A percentile compares a stretch with the other conserved stretches of the same genome.
Conservation (phyloP, 37 sponge, comb jelly and placozoan species). For the Cliona cf. orientalis region DNA sequence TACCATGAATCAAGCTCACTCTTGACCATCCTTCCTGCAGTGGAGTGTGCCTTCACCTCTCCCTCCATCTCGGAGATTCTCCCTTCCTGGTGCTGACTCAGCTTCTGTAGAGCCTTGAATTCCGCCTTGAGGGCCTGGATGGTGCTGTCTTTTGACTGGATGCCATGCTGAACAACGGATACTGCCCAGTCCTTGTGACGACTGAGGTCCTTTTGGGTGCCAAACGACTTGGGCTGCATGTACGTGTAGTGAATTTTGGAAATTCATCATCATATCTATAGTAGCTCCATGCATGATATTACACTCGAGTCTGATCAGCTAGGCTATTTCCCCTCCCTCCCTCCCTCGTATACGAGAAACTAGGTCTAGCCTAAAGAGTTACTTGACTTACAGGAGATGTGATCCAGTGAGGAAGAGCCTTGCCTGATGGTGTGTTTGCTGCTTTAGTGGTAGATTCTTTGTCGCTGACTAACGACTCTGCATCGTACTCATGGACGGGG, state of each 20-base stretch:
- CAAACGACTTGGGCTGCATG: conserved; percentile 55
- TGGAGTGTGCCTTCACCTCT: conserved; percentile 44
- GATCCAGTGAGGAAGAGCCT: too few species aligned
- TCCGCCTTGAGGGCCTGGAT: conserved; percentile 25
- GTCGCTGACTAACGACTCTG: too few species aligned
- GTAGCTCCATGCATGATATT: too few species aligned
- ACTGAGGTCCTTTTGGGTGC: conserved; percentile 23
- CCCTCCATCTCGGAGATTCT: conserved; percentile 34
- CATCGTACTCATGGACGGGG: background rate
- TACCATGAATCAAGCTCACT: conserved; percentile 60
- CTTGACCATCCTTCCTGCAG: conserved; percentile 31
- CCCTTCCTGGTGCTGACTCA: background rate
- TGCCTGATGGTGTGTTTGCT: too few species aligned
- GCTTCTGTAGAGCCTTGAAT: background rate
- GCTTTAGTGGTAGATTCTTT: too few species aligned
- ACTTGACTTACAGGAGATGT: too few species aligned
- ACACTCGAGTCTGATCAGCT: too few species aligned
- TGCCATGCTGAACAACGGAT: conserved; percentile 22
- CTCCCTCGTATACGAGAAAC: background rate
- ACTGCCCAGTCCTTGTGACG: conserved; percentile 62
- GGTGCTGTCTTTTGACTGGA: conserved; percentile 37
- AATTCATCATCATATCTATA: too few species aligned
- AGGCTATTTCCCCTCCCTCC: background rate
- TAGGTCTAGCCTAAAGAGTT: too few species aligned
- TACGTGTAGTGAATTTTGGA: background rate